These are phyloP conservation scores for Euphydryas editha DNA, from an alignment of 2,888 invertebrate species.

Conservation along the genomic window DNA sequence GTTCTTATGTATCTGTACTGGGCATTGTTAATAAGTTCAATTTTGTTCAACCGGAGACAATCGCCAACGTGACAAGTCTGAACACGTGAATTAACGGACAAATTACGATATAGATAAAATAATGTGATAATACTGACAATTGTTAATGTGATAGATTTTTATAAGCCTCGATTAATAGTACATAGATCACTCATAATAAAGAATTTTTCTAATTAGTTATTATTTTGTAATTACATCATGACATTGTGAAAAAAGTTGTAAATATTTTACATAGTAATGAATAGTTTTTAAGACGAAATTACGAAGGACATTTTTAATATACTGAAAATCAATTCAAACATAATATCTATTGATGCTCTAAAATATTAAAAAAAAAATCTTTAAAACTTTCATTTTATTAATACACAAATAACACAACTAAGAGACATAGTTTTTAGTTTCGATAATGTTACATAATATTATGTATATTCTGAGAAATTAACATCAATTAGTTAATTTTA, in stretches of 20 bases:
- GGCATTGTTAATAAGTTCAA: constrained; percentile 65
- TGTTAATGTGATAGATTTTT: constrained; percentile 3
- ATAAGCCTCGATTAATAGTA: neutral
- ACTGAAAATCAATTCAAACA: neutral
- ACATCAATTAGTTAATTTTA: too few relatives aligned
- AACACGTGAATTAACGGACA: constrained; percentile 15
- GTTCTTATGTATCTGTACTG: constrained; percentile 68
- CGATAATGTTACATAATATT: too few relatives aligned
- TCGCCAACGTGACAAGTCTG: constrained; percentile 22
- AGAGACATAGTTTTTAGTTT: too few relatives aligned
- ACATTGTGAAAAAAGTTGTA: neutral
- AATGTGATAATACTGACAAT: constrained; percentile 5
- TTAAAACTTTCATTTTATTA: too few relatives aligned
- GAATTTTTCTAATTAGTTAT: neutral
- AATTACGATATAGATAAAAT: neutral
- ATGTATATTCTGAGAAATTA: too few relatives aligned
- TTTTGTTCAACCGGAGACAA: constrained; percentile 15
- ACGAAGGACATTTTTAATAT: neutral
- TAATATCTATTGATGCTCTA: too few relatives aligned
- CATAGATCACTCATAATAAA: neutral
- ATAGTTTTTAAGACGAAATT: neutral
- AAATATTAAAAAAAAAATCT: too few relatives aligned
- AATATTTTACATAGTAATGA: neutral
- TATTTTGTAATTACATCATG: neutral
- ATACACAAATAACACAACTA: too few relatives aligned